Conservation (phyloP, 2,888 invertebrate species). For the Tillus elongatus region DNA sequence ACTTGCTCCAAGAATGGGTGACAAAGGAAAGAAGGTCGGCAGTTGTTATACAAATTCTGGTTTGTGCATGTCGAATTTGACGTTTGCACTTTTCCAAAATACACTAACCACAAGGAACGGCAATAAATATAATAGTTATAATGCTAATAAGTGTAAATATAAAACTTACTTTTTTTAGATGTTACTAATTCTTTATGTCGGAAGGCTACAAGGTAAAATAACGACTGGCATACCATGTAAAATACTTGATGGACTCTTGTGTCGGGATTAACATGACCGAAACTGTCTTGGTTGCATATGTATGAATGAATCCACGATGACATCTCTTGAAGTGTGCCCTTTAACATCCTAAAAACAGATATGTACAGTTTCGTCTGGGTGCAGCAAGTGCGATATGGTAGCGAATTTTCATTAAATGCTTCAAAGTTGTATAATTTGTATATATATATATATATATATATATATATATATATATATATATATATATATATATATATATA, state of each 20-base stretch:
- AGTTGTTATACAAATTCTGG: too few species aligned
- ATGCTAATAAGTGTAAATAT: too few species aligned
- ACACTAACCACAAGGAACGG: too few species aligned
- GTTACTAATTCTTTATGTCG: constrained; percentile 74
- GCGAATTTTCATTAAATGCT: too few species aligned
- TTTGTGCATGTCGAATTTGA: too few species aligned
- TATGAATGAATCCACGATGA: constrained; percentile 79
- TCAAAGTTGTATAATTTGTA: too few species aligned
- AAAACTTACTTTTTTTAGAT: constrained; percentile 65
- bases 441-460: constrained; percentile 4
- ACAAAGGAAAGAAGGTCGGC: too few species aligned
- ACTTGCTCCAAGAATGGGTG: too few species aligned
- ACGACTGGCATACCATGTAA: constrained; percentile 82
- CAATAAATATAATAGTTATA: too few species aligned
- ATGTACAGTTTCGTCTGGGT: constrained; percentile 4
- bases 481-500: constrained; percentile 6
- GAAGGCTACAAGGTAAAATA: constrained; percentile 89
- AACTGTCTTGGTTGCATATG: constrained; percentile 57
- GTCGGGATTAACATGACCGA: constrained; percentile 47
- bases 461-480: constrained; percentile 5
- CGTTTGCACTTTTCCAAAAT: constrained; percentile 10
- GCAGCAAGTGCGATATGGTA: too few species aligned
- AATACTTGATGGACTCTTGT: constrained; percentile 75
- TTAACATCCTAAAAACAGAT: constrained; percentile 50
- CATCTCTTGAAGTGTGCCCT: constrained; percentile 58